Percentiles rank a stretch among this genome's conserved stretches.
phyloP scores from a whole-genome alignment of 2,888 invertebrate species.

The Busseola fusca region DNA sequence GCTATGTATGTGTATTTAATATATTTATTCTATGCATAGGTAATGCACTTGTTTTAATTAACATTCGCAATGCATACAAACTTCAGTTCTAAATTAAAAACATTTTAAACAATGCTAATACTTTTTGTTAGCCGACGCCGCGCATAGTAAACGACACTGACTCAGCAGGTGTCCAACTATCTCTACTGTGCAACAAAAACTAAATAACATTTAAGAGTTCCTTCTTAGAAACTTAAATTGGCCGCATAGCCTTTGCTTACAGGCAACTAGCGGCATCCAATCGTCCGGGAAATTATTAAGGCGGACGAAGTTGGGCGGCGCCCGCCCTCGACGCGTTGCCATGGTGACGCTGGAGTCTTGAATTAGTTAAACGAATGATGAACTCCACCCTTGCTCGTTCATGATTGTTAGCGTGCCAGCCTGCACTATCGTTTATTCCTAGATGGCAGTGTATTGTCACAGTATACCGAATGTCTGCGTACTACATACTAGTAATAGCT shows the following conservation, averaged over 20 bases:
- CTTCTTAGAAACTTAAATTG: constrained; percentile 76
- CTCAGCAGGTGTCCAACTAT: constrained; percentile 39
- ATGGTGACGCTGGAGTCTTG: constrained; percentile 78
- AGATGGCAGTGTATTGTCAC: constrained; percentile 25
- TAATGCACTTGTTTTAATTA: constrained; percentile 15
- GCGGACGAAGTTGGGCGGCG: constrained; percentile 72
- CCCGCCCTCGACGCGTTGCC: constrained; percentile 76
- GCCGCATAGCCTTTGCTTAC: constrained; percentile 75
- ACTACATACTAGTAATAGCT: constrained; percentile 10
- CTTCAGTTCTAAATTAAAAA: constrained; percentile 31
- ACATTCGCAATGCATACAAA: constrained; percentile 1
- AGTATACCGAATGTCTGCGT: constrained; percentile 17
- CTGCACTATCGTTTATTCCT: constrained; percentile 43
- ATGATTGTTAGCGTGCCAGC: constrained; percentile 62
- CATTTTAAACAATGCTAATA: constrained; percentile 33
- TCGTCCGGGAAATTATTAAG: constrained; percentile 81
- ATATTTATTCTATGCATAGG: constrained; percentile 7
- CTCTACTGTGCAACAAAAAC: constrained; percentile 50
- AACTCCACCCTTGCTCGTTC: constrained; percentile 73
- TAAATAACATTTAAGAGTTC: constrained; percentile 57
- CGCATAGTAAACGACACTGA: background rate
- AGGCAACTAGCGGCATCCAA: constrained; percentile 75
- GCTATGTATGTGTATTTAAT: too few species aligned
- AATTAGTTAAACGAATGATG: constrained; percentile 84
- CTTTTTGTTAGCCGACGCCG: constrained; percentile 25